These are phyloP conservation scores for Vannuccia rotundouncinata DNA, from an alignment of 2,888 invertebrate species.

Conservation along the genomic window DNA sequence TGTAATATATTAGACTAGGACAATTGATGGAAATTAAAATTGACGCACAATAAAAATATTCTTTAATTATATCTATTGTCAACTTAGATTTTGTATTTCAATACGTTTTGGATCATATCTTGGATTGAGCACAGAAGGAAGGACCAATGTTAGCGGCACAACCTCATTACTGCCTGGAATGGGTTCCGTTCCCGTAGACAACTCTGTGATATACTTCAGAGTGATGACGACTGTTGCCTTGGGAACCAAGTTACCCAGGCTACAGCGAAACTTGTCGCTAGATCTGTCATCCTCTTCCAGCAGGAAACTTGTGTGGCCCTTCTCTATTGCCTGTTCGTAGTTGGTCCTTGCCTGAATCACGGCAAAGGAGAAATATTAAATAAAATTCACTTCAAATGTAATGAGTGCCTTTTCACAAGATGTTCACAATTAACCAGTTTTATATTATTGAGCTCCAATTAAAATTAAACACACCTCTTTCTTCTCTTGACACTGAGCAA, in stretches of 20 bases:
- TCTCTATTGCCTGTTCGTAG: not conserved
- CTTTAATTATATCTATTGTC: not conserved
- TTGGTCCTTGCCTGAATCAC: not conserved
- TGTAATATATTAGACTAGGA: too few relatives aligned
- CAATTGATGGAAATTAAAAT: not conserved
- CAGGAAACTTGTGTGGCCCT: not conserved
- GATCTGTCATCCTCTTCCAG: not conserved
- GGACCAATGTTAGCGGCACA: not conserved
- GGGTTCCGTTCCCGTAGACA: not conserved
- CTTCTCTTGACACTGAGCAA: slow-evolving; percentile 47
- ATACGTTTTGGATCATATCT: not conserved
- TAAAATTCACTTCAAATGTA: too few relatives aligned
- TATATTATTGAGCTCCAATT: too few relatives aligned
- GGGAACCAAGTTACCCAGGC: slow-evolving; percentile 1
- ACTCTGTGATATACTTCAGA: not conserved
- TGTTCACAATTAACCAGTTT: too few relatives aligned
- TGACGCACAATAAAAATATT: not conserved
- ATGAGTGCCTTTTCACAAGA: too few relatives aligned
- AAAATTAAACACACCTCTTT: slow-evolving; percentile 45
- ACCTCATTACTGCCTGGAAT: not conserved
- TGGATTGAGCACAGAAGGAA: not conserved
- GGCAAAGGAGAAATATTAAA: too few relatives aligned
- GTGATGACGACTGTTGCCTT: not conserved
- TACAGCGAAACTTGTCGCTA: not conserved
- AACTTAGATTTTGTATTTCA: not conserved